These are phyloP conservation scores for Phyllotreta cruciferae DNA, from an alignment of 2,888 invertebrate species.

Conservation along the genomic window DNA sequence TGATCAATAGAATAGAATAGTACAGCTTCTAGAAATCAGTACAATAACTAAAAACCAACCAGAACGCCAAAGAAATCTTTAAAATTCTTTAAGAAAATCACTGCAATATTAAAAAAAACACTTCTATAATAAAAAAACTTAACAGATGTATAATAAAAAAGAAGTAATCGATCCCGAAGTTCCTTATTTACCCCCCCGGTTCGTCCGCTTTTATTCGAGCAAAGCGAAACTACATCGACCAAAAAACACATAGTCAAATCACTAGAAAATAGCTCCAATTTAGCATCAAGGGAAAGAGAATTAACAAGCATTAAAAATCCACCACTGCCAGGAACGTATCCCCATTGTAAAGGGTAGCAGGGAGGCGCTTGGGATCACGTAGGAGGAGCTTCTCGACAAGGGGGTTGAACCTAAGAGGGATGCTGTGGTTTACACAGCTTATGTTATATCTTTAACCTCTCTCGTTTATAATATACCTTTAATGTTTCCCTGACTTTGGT, in stretches of 20 bases:
- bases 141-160: no score
- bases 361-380: conserved; percentile 34
- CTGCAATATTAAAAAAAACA: no score
- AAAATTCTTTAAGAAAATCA: no score
- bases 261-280: conserved; percentile 12
- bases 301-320: conserved; percentile 14
- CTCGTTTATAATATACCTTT: conserved; percentile 44
- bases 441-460: conserved; percentile 42
- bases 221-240: background rate
- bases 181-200: no score
- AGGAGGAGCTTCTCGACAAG: conserved; percentile 45
- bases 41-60: no score
- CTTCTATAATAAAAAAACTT: no score
- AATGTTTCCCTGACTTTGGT: conserved; percentile 34
- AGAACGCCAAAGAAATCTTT: no score
- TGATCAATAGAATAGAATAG: no score
- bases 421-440: conserved; percentile 49
- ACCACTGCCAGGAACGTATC: background rate
- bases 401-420: conserved; percentile 47
- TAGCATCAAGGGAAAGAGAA: background rate
- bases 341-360: conserved; percentile 19
- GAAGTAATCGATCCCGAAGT: no score
- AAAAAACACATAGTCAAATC: conserved; percentile 14
- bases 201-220: background rate
- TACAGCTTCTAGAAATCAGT: no score